Percentiles rank a stretch among this genome's conserved stretches.
Conservation (phyloP, 2,888 invertebrate species). For the Drosophila dives region DNA sequence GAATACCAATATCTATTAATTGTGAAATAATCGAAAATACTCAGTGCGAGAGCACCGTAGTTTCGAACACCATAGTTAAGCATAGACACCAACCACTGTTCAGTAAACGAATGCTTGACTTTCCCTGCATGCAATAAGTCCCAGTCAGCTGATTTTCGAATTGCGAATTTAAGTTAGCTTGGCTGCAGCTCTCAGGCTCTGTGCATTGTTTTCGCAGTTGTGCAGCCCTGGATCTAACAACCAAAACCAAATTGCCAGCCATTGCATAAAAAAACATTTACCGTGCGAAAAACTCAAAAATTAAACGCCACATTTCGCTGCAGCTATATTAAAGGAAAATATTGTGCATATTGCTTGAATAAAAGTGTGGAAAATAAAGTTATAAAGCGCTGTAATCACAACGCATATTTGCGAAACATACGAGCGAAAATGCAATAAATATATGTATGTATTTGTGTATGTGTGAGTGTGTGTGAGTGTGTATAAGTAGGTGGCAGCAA, state of each 20-base stretch:
- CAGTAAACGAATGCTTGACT: neutral
- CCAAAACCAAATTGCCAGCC: constrained; percentile 59
- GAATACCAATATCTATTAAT: neutral
- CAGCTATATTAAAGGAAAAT: neutral
- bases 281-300: constrained; percentile 33
- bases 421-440: constrained; percentile 54
- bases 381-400: neutral
- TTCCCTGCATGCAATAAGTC: neutral
- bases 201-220: constrained; percentile 45
- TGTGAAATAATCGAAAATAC: neutral
- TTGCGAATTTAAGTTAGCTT: constrained; percentile 37
- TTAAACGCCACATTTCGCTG: neutral
- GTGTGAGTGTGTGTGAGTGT: neutral
- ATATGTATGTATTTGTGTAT: constrained; percentile 40
- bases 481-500: constrained; percentile 58
- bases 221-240: constrained; percentile 50
- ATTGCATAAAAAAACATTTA: constrained; percentile 54
- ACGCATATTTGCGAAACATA: constrained; percentile 7
- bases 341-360: neutral
- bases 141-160: constrained; percentile 39
- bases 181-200: constrained; percentile 39
- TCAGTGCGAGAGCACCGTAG: too few species aligned
- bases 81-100: neutral
- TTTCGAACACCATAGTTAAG: too few species aligned
- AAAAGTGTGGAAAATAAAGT: constrained; percentile 1